Conservation (phyloP, 1,140 invertebrate genomes). For the Helicoverpa armigera region DNA sequence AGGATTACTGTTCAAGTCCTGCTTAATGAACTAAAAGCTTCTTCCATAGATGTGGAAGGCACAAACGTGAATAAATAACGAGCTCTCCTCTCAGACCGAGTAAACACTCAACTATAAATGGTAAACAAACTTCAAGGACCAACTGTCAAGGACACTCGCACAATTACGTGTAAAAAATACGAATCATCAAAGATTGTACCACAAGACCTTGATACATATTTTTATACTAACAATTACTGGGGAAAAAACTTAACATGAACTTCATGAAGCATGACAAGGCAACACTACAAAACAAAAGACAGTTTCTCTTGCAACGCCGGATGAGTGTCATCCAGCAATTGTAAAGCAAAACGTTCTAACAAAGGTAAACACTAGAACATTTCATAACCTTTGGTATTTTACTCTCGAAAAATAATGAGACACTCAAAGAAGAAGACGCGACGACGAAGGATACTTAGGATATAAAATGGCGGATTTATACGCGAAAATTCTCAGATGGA, state of each 20-base stretch:
- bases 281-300: not conserved
- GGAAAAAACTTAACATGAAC: not conserved
- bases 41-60: not conserved
- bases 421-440: not conserved
- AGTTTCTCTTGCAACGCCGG: not conserved
- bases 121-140: not conserved
- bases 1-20: constrained; percentile 1
- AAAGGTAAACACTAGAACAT: not conserved
- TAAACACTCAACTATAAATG: not conserved
- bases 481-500: constrained; percentile 17
- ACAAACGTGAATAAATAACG: constrained; percentile 1
- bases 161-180: no score
- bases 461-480: constrained; percentile 1
- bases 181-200: no score
- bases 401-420: constrained; percentile 26
- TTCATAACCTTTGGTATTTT: constrained; percentile 31
- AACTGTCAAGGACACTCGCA: not conserved
- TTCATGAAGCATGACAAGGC: constrained; percentile 1
- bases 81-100: not conserved
- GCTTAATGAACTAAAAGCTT: constrained; percentile 21
- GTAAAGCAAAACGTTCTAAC: constrained; percentile 12
- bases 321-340: not conserved
- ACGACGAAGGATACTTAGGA: not conserved
- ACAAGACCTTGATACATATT: no score
- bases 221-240: no score